Conservation (phyloP, 2,888 invertebrate genomes). For the Deilephila porcellus region DNA sequence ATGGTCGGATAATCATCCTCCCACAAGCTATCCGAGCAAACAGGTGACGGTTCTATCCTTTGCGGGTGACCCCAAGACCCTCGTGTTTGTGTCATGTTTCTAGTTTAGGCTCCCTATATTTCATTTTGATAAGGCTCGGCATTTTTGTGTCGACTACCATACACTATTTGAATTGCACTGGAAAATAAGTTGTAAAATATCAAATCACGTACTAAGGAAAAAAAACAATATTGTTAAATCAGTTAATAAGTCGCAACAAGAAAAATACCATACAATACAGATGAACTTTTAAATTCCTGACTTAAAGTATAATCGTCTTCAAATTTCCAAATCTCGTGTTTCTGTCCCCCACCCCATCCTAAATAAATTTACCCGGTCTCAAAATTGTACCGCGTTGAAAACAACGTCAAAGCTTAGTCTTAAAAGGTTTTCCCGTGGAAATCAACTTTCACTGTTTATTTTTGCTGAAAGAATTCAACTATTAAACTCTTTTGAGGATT, state of each 20-base stretch:
- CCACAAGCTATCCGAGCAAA: too few relatives aligned
- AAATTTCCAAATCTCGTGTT: conserved; percentile 9
- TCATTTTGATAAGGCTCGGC: too few relatives aligned
- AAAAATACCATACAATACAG: background rate
- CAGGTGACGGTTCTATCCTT: too few relatives aligned
- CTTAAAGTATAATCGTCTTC: background rate
- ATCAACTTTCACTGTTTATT: conserved; percentile 4
- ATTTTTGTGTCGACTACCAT: too few relatives aligned
- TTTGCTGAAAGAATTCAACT: conserved; percentile 1
- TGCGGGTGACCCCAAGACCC: too few relatives aligned
- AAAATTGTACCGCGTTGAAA: conserved; percentile 2
- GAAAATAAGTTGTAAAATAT: too few relatives aligned
- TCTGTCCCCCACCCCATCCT: background rate
- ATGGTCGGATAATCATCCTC: too few relatives aligned
- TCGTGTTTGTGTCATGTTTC: too few relatives aligned
- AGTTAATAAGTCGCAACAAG: too few relatives aligned
- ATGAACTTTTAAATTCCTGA: background rate
- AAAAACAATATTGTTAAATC: background rate
- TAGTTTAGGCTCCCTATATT: too few relatives aligned
- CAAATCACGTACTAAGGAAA: too few relatives aligned
- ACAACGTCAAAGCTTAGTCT: conserved; percentile 14
- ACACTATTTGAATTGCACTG: too few relatives aligned
- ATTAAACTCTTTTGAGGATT: background rate
- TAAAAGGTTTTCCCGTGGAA: conserved; percentile 8
- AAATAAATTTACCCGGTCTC: conserved; percentile 11